phyloP scores from a whole-genome alignment of 2,113 vertebrate genomes.

The Ursus arctos region DNA sequence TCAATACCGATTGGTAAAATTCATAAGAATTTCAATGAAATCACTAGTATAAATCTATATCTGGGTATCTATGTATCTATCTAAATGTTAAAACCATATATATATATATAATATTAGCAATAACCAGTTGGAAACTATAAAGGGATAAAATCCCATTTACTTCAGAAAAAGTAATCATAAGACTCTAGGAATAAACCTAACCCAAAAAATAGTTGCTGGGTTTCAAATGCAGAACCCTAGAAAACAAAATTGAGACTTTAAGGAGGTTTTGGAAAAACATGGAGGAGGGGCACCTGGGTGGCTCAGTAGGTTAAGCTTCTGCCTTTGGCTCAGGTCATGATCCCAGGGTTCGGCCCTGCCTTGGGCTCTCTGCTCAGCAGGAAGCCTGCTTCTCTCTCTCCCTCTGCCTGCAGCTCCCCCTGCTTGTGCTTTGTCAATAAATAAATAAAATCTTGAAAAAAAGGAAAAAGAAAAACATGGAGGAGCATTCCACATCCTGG shows the following conservation, averaged over 20 bases:
- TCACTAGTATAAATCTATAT: neutral
- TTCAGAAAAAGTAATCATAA: neutral
- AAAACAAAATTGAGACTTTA: conserved; percentile 2
- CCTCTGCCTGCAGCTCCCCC: too few species aligned
- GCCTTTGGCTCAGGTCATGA: too few species aligned
- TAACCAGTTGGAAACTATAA: neutral
- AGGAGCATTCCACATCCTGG: neutral
- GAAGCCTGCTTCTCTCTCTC: too few species aligned
- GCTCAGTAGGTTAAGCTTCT: too few species aligned
- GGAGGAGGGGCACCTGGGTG: neutral
- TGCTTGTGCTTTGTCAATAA: too few species aligned
- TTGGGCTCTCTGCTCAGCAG: too few species aligned
- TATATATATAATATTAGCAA: neutral
- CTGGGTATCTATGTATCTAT: neutral
- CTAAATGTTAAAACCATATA: neutral
- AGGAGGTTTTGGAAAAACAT: neutral
- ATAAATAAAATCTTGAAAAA: too few species aligned
- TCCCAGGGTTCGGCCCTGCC: too few species aligned
- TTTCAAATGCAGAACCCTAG: neutral
- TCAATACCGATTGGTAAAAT: neutral
- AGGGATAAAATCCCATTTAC: neutral
- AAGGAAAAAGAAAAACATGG: neutral
- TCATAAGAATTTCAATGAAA: neutral
- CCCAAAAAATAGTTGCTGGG: neutral
- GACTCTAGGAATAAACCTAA: neutral